A percentile compares a stretch with the other conserved stretches of the same genome.
Conservation (phyloP, 2,113 vertebrate species). For the Bujurquina vittata region DNA sequence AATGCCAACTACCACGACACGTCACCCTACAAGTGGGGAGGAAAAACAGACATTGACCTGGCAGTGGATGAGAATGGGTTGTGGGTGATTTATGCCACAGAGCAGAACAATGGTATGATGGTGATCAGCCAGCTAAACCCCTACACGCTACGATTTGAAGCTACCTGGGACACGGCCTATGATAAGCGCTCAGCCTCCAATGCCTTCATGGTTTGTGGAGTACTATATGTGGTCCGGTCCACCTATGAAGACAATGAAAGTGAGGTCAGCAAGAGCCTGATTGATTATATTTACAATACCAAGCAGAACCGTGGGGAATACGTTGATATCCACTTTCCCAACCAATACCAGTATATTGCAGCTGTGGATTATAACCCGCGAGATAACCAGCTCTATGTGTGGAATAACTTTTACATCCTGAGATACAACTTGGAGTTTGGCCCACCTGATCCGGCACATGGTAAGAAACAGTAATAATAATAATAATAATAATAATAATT, state of each 20-base stretch:
- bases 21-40: constrained; percentile 97
- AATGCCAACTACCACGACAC: constrained; percentile 99
- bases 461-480: constrained; percentile 77
- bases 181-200: constrained; percentile 98
- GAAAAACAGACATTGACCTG: constrained; percentile 98
- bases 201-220: constrained; percentile 98
- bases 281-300: constrained; percentile 98
- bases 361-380: constrained; percentile 99
- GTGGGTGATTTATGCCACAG: constrained; percentile 98
- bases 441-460: constrained; percentile 95
- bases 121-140: constrained; percentile 98
- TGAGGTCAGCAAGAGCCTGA: constrained; percentile 93
- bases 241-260: constrained; percentile 99
- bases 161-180: constrained; percentile 94
- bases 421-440: constrained; percentile 96
- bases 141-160: constrained; percentile 97
- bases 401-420: constrained; percentile 99
- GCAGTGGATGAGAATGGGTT: constrained; percentile 97
- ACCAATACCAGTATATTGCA: constrained; percentile 98
- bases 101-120: constrained; percentile 99
- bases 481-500: too few relatives aligned
- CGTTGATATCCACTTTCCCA: constrained; percentile 96
- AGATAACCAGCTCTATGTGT: constrained; percentile 98
- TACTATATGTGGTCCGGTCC: constrained; percentile 95
- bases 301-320: constrained; percentile 91